phyloP scores from a whole-genome alignment of 2,797 vertebrate species.

The Chloroceryle inda region DNA sequence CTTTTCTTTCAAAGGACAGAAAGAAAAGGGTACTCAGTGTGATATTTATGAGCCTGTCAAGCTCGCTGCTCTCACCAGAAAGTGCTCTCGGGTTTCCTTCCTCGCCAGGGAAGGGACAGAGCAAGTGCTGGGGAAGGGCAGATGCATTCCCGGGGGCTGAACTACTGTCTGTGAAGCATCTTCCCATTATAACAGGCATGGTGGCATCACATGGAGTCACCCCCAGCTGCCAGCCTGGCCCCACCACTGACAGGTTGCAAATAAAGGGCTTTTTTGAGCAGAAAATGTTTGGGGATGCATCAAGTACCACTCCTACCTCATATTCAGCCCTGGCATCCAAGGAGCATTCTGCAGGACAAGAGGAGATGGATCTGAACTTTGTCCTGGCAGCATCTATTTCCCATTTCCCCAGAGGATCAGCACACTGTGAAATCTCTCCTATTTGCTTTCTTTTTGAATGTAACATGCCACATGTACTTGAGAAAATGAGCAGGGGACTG shows the following conservation, averaged over 20 bases:
- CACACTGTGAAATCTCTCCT: fast-evolving
- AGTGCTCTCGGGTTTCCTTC: constrained; percentile 52
- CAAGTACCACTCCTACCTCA: neutral
- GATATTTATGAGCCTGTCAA: constrained; percentile 65
- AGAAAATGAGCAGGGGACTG: neutral
- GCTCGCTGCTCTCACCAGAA: neutral
- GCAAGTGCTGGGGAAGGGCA: neutral
- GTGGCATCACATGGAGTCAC: neutral
- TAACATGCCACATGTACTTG: fast-evolving
- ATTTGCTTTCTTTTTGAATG: neutral
- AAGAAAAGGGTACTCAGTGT: neutral
- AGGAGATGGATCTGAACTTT: neutral
- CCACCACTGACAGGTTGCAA: neutral
- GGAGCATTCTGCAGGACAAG: neutral
- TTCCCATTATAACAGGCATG: fast-evolving
- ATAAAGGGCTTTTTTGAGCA: fast-evolving
- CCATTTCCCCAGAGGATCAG: neutral
- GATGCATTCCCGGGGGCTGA: fast-evolving
- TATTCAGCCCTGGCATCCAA: neutral
- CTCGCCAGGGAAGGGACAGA: neutral
- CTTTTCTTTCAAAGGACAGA: constrained; percentile 55
- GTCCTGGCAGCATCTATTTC: neutral
- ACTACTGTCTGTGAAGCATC: neutral
- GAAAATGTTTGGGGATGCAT: fast-evolving
- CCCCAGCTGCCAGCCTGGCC: neutral